Percentiles rank a stretch among this genome's conserved stretches.
Evolutionary conservation across 2,888 invertebrate genomes (phyloP).

Genomic region (Alentia gelatinosa): DNA sequence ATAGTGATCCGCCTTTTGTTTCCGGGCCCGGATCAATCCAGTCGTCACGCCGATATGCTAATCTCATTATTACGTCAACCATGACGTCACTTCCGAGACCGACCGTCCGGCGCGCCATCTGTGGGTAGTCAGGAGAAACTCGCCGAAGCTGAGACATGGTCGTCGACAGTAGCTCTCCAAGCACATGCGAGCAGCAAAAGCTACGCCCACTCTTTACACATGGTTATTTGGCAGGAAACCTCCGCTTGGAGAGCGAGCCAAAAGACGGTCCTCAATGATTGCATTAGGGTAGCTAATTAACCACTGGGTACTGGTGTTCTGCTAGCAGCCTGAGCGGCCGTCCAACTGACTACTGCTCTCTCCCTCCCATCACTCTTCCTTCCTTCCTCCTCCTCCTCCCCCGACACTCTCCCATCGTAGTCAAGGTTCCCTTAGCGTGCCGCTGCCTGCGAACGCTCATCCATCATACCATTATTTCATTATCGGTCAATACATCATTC

Average conservation of each 20-base stretch:
- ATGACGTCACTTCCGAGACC: not conserved
- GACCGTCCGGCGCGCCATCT: not conserved
- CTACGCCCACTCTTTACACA: not conserved
- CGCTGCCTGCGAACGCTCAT: conserved; percentile 2
- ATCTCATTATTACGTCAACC: not conserved
- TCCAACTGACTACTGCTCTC: not conserved
- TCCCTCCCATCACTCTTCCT: not conserved
- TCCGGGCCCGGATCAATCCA: not conserved
- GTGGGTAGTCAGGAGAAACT: not conserved
- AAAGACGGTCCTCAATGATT: conserved; percentile 4
- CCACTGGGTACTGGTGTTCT: not conserved
- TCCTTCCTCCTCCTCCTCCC: not conserved
- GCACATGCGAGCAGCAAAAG: not conserved
- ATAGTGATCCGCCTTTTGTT: no score
- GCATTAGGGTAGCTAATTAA: conserved; percentile 3
- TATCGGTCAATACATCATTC: not conserved
- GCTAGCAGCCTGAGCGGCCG: not conserved
- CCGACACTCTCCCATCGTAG: not conserved
- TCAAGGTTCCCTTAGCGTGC: not conserved
- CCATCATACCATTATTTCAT: conserved; percentile 50
- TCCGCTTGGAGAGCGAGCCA: not conserved
- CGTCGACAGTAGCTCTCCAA: not conserved
- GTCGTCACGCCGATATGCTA: not conserved
- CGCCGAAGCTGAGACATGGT: not conserved
- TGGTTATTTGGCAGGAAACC: not conserved